Evolutionary conservation across 2,797 vertebrate species (phyloP).

Genomic region (Melanotaenia trifasciata): DNA sequence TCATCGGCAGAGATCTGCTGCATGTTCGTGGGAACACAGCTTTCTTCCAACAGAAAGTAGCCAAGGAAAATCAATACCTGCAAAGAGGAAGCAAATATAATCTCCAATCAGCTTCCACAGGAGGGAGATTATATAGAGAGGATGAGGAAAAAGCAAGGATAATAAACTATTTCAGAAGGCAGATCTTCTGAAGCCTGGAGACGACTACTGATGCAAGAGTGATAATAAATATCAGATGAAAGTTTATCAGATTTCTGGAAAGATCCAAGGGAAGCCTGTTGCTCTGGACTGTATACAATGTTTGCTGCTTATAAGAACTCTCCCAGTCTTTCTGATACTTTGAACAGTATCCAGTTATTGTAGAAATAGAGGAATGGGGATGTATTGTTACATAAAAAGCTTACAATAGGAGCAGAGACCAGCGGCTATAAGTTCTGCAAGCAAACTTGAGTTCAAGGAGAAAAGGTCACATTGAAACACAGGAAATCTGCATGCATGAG

Average conservation of each 20-base stretch:
- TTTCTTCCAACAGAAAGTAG: conserved; percentile 22
- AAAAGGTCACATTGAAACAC: not conserved
- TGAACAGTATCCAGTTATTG: not conserved
- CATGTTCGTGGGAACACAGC: conserved; percentile 24
- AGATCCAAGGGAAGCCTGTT: not conserved
- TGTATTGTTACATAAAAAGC: not conserved
- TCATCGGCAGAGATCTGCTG: conserved; percentile 32
- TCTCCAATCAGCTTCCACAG: conserved; percentile 11
- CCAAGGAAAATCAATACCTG: conserved; percentile 50
- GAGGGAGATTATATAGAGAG: not conserved
- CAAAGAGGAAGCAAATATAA: conserved; percentile 30
- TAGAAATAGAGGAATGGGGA: not conserved
- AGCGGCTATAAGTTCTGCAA: not conserved
- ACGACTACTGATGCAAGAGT: conserved; percentile 13
- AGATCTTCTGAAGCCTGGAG: conserved; percentile 4
- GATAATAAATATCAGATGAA: conserved; percentile 20
- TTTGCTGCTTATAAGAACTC: conserved; percentile 7
- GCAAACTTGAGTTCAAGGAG: not conserved
- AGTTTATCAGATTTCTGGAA: conserved; percentile 31
- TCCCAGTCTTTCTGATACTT: not conserved
- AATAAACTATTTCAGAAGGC: not conserved
- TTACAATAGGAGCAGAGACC: not conserved
- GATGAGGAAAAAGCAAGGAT: not conserved
- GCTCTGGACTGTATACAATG: not conserved
- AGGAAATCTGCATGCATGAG: not conserved